These are phyloP conservation scores for Eugnorisma glareosa DNA, from an alignment of 2,888 invertebrate genomes.

Conservation along the genomic window DNA sequence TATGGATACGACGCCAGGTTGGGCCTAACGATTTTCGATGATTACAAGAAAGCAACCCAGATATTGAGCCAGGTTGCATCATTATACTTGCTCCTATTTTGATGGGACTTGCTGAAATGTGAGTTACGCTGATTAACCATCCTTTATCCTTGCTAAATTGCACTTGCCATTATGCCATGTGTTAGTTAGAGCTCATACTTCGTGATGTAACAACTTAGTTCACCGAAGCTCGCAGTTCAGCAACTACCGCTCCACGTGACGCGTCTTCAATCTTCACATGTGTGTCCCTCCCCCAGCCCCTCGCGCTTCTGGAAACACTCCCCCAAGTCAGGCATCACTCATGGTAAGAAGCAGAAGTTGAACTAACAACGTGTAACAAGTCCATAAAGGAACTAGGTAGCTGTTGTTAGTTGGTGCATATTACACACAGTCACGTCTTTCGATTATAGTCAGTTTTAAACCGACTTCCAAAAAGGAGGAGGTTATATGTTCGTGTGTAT, in stretches of 20 bases:
- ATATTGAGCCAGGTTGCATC: not conserved
- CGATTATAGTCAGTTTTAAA: no score
- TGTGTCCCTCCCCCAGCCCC: not conserved
- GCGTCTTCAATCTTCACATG: slow-evolving; percentile 33
- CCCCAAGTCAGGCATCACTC: not conserved
- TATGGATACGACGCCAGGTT: not conserved
- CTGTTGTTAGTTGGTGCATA: not conserved
- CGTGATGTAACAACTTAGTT: not conserved
- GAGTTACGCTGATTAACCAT: no score
- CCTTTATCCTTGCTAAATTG: not conserved
- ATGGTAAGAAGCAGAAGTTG: slow-evolving; percentile 15
- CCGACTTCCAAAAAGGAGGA: no score
- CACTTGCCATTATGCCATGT: not conserved
- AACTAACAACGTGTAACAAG: not conserved
- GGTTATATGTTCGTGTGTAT: no score
- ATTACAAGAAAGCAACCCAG: not conserved
- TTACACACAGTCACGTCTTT: not conserved
- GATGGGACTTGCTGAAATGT: not conserved
- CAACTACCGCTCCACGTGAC: slow-evolving; percentile 18
- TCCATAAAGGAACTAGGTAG: not conserved
- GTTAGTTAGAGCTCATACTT: not conserved
- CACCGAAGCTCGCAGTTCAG: not conserved
- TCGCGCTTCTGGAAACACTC: not conserved
- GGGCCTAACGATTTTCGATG: not conserved
- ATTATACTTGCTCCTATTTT: not conserved